Conservation (phyloP, 2,113 vertebrate species). For the Phalacrocorax brasilianus region DNA sequence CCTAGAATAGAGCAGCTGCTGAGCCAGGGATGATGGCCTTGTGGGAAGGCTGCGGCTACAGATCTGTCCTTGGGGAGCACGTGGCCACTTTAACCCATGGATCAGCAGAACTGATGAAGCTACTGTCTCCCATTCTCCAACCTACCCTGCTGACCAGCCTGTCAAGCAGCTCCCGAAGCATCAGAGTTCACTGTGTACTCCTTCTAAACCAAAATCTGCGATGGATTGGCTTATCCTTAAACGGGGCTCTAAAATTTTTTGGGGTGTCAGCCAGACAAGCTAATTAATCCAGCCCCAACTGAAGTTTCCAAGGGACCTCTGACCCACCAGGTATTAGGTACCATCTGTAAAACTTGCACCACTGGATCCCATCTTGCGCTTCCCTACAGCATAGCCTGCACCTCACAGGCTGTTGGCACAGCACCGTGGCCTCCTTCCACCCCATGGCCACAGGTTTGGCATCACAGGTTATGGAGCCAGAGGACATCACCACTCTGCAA, state of each 20-base stretch:
- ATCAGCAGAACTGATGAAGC: not conserved
- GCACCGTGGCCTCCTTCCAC: accelerated
- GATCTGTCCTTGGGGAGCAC: not conserved
- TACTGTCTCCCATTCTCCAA: not conserved
- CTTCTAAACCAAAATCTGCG: not conserved
- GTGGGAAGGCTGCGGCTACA: not conserved
- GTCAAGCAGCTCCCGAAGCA: accelerated
- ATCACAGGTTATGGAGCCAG: accelerated
- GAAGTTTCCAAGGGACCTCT: not conserved
- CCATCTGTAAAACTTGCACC: accelerated
- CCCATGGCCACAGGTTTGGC: not conserved
- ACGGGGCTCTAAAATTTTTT: not conserved
- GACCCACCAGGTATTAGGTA: not conserved
- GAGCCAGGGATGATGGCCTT: not conserved
- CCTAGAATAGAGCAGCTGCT: not conserved
- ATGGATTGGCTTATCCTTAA: not conserved
- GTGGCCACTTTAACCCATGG: not conserved
- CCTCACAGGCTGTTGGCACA: not conserved
- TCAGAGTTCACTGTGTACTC: accelerated
- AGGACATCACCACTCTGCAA: not conserved
- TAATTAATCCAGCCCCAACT: not conserved
- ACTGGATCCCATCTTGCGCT: not conserved
- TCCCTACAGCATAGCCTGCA: not conserved
- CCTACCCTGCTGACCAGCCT: not conserved
- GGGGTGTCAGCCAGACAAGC: not conserved